Conservation (phyloP, 2,797 vertebrate species). For the Hyperoplus lanceolatus region DNA sequence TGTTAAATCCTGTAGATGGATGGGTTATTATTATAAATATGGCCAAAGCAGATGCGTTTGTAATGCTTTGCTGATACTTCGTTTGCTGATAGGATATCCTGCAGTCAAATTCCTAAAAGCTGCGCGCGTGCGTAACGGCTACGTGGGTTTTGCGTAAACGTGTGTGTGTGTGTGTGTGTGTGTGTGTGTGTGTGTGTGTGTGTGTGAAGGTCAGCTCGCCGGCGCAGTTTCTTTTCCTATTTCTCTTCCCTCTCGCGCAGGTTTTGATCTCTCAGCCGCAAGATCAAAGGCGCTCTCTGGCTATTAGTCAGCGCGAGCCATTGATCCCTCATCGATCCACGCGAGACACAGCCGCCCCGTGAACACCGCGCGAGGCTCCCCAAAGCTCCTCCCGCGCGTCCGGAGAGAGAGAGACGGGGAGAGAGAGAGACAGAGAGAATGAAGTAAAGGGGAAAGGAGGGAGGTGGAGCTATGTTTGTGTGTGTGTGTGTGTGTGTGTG, state of each 20-base stretch:
- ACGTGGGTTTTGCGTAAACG: constrained; percentile 39
- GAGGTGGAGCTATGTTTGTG: constrained; percentile 37
- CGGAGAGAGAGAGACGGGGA: constrained; percentile 70
- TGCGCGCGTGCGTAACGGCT: constrained; percentile 39
- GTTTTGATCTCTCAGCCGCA: constrained; percentile 91
- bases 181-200: constrained; percentile 38
- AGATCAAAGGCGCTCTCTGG: constrained; percentile 93
- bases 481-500: constrained; percentile 28
- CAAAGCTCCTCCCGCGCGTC: constrained; percentile 87
- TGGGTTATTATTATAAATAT: constrained; percentile 32
- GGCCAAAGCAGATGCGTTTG: constrained; percentile 33
- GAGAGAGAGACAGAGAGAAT: constrained; percentile 27
- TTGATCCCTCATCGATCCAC: constrained; percentile 92
- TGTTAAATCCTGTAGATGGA: not conserved
- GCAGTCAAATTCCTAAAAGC: constrained; percentile 69
- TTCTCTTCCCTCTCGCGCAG: constrained; percentile 83
- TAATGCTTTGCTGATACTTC: constrained; percentile 40
- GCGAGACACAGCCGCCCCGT: constrained; percentile 89
- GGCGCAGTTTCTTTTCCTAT: constrained; percentile 80
- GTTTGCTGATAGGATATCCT: constrained; percentile 73
- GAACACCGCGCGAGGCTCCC: constrained; percentile 88
- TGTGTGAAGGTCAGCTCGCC: constrained; percentile 86
- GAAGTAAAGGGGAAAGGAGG: constrained; percentile 61
- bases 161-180: constrained; percentile 5
- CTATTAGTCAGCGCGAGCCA: constrained; percentile 92